Conservation (phyloP, 1,140 invertebrate species). For the Belonocnema kinseyi region DNA sequence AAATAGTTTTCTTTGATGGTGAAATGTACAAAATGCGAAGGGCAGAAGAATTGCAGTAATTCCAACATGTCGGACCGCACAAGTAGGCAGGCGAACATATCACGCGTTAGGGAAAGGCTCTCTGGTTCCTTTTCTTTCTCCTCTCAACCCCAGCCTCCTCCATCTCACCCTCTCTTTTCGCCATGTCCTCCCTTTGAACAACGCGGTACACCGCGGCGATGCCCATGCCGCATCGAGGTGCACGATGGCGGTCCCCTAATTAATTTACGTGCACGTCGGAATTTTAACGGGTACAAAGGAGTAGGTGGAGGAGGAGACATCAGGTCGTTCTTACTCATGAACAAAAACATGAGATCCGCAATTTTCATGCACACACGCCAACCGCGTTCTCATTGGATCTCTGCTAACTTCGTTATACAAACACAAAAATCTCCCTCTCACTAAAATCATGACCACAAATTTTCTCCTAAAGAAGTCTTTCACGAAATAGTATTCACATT, state of each 20-base stretch:
- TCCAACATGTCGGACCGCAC: conserved; percentile 42
- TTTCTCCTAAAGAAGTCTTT: not conserved
- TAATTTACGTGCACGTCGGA: conserved; percentile 57
- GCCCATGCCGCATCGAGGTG: conserved; percentile 33
- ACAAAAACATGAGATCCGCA: conserved; percentile 53
- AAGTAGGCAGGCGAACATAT: conserved; percentile 30
- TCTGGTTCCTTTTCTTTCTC: conserved; percentile 39
- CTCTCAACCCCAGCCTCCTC: conserved; percentile 14
- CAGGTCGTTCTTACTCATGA: conserved; percentile 53
- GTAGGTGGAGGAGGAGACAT: conserved; percentile 50
- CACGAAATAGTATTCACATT: not conserved
- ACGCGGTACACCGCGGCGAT: conserved; percentile 25
- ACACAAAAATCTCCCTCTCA: conserved; percentile 3
- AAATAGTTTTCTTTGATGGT: not conserved
- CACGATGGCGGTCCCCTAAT: conserved; percentile 52
- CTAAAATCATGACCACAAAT: conserved; percentile 1
- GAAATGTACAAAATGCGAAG: conserved; percentile 11
- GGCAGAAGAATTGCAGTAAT: conserved; percentile 49
- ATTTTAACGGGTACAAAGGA: conserved; percentile 57
- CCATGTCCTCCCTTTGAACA: conserved; percentile 41
- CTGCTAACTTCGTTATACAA: conserved; percentile 15
- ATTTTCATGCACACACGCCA: conserved; percentile 38
- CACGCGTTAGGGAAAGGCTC: conserved; percentile 41
- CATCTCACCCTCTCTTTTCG: conserved; percentile 45
- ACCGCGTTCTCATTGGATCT: conserved; percentile 41